Evolutionary conservation across 2,113 vertebrate genomes (phyloP), one percentile per base, ranked within the genome.

Genomic region (Apodemus sylvaticus): DNA sequence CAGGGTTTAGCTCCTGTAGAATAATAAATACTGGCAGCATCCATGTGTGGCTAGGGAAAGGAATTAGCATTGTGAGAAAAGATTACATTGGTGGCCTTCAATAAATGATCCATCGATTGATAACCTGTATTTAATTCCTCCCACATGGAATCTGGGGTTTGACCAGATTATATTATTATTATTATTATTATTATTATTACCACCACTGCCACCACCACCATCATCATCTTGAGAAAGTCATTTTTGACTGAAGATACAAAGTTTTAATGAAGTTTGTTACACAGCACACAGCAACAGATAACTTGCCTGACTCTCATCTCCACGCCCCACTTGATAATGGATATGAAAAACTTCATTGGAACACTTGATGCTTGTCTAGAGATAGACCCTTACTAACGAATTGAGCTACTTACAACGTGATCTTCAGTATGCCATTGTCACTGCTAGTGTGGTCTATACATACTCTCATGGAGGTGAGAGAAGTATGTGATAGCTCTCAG

Each of bases 231-330:
- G n/a, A 81, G 39, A 64, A 85, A 53, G 7, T 77, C 36, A 74
- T 14, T 53, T 1, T 68, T 70, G 22, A 76, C 86, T 89, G 19
- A 77, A 66, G 60, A 74, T 70, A 82, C 14, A 53, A 77, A 64
- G n/a, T 89, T 60, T 66, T 29, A 31, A 11, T 22, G 14, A 51
- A 31, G 13, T 88, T 88, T 92, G 55, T 66, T 58, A 88, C 77
- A 89, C n/a, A 74, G 36, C 45, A 95, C 77, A 82, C 31, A 74
- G 36, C 45, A 92, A 64, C n/a, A 88, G 66, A 73, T 82, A 82
- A 64, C 58, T 66, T 48, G 14, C 8, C 36, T n/a, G 74, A 70
- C 34, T 13, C 34, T 82, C 55, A 92, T 74, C 48, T 45, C 66
- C 55, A 6, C 51, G 22, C n/a, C 31, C 31, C 3, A 48, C 22